Evolutionary conservation across 64 coral and sea anemone genomes (phyloP).

Genomic region (Trachythela sp.): DNA sequence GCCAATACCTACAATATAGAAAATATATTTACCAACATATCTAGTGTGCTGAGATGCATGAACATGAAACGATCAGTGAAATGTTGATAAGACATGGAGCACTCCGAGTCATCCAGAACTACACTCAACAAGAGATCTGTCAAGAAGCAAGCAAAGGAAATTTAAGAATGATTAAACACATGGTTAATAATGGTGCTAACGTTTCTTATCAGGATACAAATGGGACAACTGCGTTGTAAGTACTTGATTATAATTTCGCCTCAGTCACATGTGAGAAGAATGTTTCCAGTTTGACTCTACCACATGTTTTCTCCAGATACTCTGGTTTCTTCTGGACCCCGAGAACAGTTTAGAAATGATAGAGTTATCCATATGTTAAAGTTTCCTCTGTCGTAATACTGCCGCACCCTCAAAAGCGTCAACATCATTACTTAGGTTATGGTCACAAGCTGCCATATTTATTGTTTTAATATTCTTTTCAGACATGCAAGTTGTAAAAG

Average conservation of each 20-base stretch:
- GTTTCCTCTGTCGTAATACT: no score
- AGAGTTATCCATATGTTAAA: no score
- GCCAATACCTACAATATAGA: no score
- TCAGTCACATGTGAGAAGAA: no score
- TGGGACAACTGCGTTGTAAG: slow-evolving; percentile 77
- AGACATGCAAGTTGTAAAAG: slow-evolving; percentile 78
- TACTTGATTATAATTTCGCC: background rate
- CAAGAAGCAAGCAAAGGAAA: slow-evolving; percentile 80
- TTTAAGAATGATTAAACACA: slow-evolving; percentile 82
- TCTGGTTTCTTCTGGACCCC: no score
- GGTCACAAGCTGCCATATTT: background rate
- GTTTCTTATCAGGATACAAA: slow-evolving; percentile 77
- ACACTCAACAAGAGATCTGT: slow-evolving; percentile 87
- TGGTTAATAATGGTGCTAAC: slow-evolving; percentile 94
- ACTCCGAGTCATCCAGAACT: slow-evolving; percentile 63
- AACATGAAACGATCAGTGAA: slow-evolving; percentile 80
- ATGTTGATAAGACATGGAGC: slow-evolving; percentile 73
- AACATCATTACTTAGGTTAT: no score
- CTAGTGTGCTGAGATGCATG: slow-evolving; percentile 95
- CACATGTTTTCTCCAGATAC: no score
- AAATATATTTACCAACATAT: background rate
- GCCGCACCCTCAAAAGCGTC: no score
- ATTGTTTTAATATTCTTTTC: no score
- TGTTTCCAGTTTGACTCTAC: no score
- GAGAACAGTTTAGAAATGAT: no score